Evolutionary conservation across 2,888 invertebrate genomes (phyloP).

Genomic region (Resseliella maxima): DNA sequence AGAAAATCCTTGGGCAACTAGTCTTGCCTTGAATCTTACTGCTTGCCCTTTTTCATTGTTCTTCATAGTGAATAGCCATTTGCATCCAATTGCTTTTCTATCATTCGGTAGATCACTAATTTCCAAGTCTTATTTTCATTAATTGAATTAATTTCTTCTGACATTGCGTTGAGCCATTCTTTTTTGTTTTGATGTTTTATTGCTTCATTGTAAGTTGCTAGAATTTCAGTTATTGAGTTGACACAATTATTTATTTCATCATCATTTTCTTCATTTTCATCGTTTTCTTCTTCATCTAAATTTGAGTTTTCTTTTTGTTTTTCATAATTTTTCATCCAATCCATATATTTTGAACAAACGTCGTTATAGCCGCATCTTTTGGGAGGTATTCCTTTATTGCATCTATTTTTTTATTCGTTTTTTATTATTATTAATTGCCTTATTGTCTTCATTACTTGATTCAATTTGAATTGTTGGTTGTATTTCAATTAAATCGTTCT

Average conservation of each 20-base stretch:
- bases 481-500: too few species aligned
- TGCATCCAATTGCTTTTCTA: not conserved
- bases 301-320: not conserved
- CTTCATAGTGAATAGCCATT: constrained; percentile 57
- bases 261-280: too few species aligned
- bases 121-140: not conserved
- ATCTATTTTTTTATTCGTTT: constrained; percentile 13
- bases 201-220: not conserved
- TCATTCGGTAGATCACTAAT: not conserved
- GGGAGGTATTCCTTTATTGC: not conserved
- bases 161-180: too few species aligned
- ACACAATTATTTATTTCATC: not conserved
- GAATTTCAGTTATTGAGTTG: not conserved
- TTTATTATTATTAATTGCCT: too few species aligned
- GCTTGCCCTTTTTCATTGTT: constrained; percentile 58
- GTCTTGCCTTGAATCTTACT: constrained; percentile 57
- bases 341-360: not conserved
- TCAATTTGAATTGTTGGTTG: too few species aligned
- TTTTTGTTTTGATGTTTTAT: too few species aligned
- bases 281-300: not conserved
- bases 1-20: constrained; percentile 60
- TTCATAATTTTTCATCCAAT: too few species aligned
- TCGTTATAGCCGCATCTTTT: not conserved
- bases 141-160: not conserved
- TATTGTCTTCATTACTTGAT: too few species aligned